These are phyloP conservation scores for Philopotamus ludificatus DNA, from an alignment of 1,140 invertebrate genomes.

Conservation along the genomic window DNA sequence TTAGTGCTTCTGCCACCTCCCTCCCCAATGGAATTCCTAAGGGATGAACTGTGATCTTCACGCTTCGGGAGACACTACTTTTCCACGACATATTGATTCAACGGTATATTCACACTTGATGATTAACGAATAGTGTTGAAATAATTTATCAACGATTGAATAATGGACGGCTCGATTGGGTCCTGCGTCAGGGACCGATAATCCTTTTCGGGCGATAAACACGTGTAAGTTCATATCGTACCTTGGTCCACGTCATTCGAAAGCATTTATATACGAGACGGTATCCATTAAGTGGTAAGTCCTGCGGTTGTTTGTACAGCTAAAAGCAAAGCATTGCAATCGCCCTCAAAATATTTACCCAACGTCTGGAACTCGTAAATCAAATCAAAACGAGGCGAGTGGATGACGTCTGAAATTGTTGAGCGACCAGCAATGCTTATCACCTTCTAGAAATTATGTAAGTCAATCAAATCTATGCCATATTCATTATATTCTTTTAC, in stretches of 20 bases:
- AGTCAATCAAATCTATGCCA: no score
- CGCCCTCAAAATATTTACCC: conserved; percentile 18
- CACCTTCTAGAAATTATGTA: no score
- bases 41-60: conserved; percentile 24
- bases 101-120: neutral
- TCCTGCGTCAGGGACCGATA: neutral
- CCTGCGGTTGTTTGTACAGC: conserved; percentile 16
- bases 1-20: conserved; percentile 25
- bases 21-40: conserved; percentile 2
- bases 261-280: neutral
- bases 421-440: no score
- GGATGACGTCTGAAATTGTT: no score
- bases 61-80: conserved; percentile 16
- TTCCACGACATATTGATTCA: conserved; percentile 18
- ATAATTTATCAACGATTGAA: no score
- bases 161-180: neutral
- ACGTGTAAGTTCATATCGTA: neutral
- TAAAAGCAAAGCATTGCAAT: conserved; percentile 20
- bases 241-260: conserved; percentile 14
- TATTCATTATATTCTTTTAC: no score
- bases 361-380: neutral
- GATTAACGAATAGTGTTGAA: no score
- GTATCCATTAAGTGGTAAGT: conserved; percentile 19
- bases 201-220: neutral
- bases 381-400: neutral